phyloP scores from a whole-genome alignment of 1,140 invertebrate genomes.

The Atopsyche davidsoni region DNA sequence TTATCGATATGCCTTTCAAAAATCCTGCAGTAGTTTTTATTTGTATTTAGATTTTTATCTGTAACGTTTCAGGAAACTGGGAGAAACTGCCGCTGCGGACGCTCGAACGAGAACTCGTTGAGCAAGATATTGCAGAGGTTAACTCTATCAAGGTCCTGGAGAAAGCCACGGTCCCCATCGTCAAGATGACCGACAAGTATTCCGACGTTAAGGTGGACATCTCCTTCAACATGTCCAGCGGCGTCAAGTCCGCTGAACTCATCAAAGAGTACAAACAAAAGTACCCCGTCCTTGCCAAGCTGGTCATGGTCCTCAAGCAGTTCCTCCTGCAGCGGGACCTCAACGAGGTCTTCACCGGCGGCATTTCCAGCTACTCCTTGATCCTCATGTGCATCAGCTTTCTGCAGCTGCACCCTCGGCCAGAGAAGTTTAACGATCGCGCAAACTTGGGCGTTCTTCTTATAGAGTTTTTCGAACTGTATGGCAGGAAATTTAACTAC shows the following conservation, averaged over 20 bases:
- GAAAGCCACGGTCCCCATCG: slow-evolving; percentile 95
- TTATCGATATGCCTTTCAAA: background rate
- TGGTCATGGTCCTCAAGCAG: slow-evolving; percentile 96
- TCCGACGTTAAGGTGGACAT: slow-evolving; percentile 95
- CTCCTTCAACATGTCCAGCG: slow-evolving; percentile 96
- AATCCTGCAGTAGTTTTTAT: background rate
- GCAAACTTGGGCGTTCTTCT: slow-evolving; percentile 89
- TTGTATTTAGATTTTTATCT: background rate
- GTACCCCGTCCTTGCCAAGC: slow-evolving; percentile 83
- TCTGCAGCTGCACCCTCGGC: slow-evolving; percentile 67
- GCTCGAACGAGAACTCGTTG: slow-evolving; percentile 81
- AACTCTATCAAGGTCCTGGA: slow-evolving; percentile 91
- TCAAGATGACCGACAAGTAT: slow-evolving; percentile 92
- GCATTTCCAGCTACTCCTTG: slow-evolving; percentile 97
- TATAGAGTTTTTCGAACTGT: slow-evolving; percentile 97
- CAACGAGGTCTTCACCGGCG: slow-evolving; percentile 98
- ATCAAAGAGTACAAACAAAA: slow-evolving; percentile 79
- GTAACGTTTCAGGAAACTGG: slow-evolving; percentile 77
- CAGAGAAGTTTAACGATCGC: slow-evolving; percentile 50
- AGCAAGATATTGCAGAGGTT: slow-evolving; percentile 80
- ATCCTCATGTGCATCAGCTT: slow-evolving; percentile 98
- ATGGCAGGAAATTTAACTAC: slow-evolving; percentile 95
- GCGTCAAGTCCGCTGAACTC: slow-evolving; percentile 89
- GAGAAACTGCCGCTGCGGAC: slow-evolving; percentile 83
- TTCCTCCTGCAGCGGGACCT: slow-evolving; percentile 94